Evolutionary conservation across 2,113 vertebrate species (phyloP).

Genomic region (Poecilia latipinna): DNA sequence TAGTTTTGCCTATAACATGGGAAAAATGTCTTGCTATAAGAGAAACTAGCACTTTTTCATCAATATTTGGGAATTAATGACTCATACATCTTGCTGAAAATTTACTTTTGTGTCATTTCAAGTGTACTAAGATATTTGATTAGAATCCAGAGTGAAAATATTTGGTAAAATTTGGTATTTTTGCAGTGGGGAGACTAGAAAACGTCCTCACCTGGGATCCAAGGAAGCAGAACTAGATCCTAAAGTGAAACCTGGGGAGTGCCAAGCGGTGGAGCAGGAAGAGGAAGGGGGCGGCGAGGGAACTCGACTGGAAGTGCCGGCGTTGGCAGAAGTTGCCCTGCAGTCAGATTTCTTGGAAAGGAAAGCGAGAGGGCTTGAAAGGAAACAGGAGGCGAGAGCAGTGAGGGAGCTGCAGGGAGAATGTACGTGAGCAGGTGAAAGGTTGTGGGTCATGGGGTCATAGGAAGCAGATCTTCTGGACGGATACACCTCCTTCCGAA

Average conservation of each 20-base stretch:
- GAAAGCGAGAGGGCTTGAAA: conserved; percentile 80
- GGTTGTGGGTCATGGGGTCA: conserved; percentile 41
- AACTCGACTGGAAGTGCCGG: conserved; percentile 11
- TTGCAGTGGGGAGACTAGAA: not conserved
- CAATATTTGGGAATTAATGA: no score
- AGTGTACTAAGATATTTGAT: not conserved
- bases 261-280: conserved; percentile 32
- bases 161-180: no score
- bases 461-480: conserved; percentile 63
- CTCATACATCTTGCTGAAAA: no score
- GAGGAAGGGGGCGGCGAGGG: conserved; percentile 16
- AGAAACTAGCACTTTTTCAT: no score
- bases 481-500: conserved; percentile 91
- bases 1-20: no score
- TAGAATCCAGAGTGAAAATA: not conserved
- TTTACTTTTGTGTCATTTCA: no score
- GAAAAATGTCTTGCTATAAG: no score
- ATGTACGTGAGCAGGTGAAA: conserved; percentile 38
- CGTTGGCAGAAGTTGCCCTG: conserved; percentile 22
- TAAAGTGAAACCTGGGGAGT: conserved; percentile 45
- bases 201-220: conserved; percentile 58
- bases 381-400: conserved; percentile 69
- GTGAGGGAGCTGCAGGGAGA: conserved; percentile 64
- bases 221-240: conserved; percentile 38
- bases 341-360: conserved; percentile 62